Evolutionary conservation across 1,140 invertebrate species (phyloP).

Genomic region (Saccostrea echinata): DNA sequence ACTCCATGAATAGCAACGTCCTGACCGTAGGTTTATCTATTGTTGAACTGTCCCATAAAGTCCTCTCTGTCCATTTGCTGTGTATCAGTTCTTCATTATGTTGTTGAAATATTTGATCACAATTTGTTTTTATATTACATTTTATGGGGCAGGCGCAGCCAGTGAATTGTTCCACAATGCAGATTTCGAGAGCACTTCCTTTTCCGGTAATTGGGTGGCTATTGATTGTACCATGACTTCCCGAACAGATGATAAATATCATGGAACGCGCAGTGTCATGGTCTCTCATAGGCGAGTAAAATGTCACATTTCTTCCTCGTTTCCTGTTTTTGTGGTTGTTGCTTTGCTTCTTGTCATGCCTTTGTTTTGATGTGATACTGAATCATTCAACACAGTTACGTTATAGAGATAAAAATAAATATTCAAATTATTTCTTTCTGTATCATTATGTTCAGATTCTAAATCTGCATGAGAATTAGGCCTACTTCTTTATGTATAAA

Average conservation of each 20-base stretch:
- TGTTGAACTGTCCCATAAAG: too few relatives aligned
- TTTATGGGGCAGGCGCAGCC: neutral
- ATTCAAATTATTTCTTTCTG: neutral
- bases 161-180: constrained; percentile 24
- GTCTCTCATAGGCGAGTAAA: neutral
- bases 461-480: neutral
- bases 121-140: neutral
- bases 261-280: constrained; percentile 14
- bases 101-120: too few relatives aligned
- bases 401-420: neutral
- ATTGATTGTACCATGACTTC: constrained; percentile 2
- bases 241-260: neutral
- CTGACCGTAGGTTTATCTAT: too few relatives aligned
- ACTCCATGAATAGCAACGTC: too few relatives aligned
- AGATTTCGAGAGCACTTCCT: constrained; percentile 24
- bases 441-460: neutral
- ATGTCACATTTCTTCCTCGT: neutral
- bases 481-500: neutral
- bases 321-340: neutral
- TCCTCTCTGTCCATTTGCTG: too few relatives aligned
- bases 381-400: neutral
- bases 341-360: neutral
- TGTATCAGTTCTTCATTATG: too few relatives aligned
- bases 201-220: constrained; percentile 2
- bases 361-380: neutral